Conservation (phyloP, 2,888 invertebrate genomes). For the Synanthedon myopaeformis region DNA sequence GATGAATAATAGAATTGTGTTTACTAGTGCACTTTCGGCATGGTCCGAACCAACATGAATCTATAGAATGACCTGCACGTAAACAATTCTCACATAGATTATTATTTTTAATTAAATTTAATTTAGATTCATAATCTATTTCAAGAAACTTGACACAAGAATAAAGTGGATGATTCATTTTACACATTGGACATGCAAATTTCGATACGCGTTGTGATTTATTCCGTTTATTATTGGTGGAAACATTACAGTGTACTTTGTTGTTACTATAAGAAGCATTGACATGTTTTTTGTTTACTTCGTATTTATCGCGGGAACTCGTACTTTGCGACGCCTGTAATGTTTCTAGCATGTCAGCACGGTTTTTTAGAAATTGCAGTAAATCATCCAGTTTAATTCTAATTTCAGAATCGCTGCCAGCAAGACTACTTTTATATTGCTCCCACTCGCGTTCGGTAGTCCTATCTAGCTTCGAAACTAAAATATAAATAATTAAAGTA, state of each 20-base stretch:
- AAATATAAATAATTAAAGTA: not conserved
- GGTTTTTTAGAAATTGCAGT: not conserved
- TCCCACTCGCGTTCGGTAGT: not conserved
- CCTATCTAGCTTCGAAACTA: not conserved
- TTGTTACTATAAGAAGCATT: too few species aligned
- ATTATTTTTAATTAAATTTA: constrained; percentile 3
- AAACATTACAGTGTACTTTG: not conserved
- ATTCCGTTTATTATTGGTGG: not conserved
- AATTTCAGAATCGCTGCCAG: not conserved
- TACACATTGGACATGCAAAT: not conserved
- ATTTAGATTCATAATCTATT: constrained; percentile 1
- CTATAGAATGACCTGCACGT: constrained; percentile 1
- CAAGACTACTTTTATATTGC: not conserved
- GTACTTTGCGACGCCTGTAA: not conserved
- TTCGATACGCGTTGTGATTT: not conserved
- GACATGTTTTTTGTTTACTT: too few species aligned
- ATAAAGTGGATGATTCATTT: constrained; percentile 5
- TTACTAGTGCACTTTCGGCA: constrained; percentile 3
- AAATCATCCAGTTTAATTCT: not conserved
- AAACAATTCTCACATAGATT: constrained; percentile 4
- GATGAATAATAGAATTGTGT: constrained; percentile 4
- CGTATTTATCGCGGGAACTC: too few species aligned
- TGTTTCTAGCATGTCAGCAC: not conserved
- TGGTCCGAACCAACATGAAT: constrained; percentile 2
- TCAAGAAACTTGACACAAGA: constrained; percentile 6